phyloP scores from a whole-genome alignment of 2,797 vertebrate genomes.

The Hapalemur alaotrensis region DNA sequence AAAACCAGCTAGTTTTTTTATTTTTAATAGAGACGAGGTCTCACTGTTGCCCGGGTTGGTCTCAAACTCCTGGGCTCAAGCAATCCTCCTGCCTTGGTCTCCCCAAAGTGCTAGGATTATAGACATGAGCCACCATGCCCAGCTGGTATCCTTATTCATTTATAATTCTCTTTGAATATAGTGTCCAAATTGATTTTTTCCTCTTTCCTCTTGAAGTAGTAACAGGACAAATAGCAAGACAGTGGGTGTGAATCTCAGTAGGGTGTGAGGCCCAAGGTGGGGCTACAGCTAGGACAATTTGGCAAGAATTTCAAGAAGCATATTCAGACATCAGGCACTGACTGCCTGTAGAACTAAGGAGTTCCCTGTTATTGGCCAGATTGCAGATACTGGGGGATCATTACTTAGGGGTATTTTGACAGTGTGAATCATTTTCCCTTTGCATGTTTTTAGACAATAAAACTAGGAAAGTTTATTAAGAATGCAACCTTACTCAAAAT shows the following conservation, averaged over 20 bases:
- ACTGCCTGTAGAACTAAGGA: not conserved
- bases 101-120: not conserved
- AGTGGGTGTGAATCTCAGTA: not conserved
- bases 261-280: not conserved
- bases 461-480: not conserved
- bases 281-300: not conserved
- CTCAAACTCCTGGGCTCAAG: not conserved
- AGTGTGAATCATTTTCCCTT: not conserved
- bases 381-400: not conserved
- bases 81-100: not conserved
- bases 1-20: not conserved
- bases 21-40: not conserved
- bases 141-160: slow-evolving; percentile 60
- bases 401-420: not conserved
- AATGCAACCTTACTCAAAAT: not conserved
- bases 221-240: not conserved
- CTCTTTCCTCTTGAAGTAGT: not conserved
- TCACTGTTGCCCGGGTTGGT: not conserved
- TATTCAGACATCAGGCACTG: not conserved
- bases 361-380: not conserved
- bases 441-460: not conserved
- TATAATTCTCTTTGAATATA: not conserved
- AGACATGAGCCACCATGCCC: not conserved
- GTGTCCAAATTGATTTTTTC: not conserved
- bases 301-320: not conserved